Conservation (phyloP, 2,113 vertebrate genomes). For the Meriones unguiculatus region DNA sequence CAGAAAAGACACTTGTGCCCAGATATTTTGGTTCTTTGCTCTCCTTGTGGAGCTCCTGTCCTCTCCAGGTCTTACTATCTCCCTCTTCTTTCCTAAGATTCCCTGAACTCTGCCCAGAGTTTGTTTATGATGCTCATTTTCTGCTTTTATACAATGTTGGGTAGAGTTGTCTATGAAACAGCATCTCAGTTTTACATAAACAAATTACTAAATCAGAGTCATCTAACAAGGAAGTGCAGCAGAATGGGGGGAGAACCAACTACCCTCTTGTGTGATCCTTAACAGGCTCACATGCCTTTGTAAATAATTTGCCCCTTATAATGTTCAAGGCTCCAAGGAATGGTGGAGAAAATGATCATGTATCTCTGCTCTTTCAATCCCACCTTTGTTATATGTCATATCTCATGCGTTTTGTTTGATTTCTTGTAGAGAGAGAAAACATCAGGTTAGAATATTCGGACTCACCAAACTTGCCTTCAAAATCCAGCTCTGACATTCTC, state of each 20-base stretch:
- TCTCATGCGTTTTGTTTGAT: background rate
- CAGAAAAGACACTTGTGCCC: no score
- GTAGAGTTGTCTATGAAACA: background rate
- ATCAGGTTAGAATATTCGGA: background rate
- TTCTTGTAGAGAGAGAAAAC: background rate
- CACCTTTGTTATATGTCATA: background rate
- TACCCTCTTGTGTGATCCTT: background rate
- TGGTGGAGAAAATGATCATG: background rate
- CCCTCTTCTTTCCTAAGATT: no score
- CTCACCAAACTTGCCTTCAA: no score
- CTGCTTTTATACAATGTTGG: background rate
- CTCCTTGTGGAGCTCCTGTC: no score
- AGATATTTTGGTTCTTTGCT: no score
- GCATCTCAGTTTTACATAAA: slow-evolving; percentile 9
- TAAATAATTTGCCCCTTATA: background rate
- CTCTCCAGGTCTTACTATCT: no score
- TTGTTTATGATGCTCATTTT: background rate
- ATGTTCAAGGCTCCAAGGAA: background rate
- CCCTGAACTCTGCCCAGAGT: no score
- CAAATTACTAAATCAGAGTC: background rate
- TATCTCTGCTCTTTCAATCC: background rate
- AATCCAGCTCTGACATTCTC: background rate
- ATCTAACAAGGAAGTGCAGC: background rate
- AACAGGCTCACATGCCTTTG: background rate
- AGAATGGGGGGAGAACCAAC: background rate